Base-by-base conservation (phyloP, 2,888 invertebrate species). In the Meteorus colon region DNA sequence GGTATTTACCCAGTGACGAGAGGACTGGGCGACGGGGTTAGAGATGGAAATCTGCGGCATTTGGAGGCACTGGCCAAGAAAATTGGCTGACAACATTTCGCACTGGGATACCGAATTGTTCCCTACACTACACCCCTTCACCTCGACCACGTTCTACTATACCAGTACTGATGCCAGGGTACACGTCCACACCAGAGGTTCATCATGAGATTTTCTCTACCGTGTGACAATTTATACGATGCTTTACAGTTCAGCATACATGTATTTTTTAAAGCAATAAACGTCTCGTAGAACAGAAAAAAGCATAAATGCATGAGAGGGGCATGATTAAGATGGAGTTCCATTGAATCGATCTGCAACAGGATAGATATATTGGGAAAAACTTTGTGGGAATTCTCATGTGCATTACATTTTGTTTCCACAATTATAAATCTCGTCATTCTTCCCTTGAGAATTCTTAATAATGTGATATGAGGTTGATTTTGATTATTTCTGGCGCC, bases 11-110 rank as follows among this genome's bases (percentile, higher is more conserved):
- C 83, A 80, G 74, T 79, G 77, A 80, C 79, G 78, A 73, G 74
- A 81, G 82, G 81, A 81, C 82, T 82, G 41, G 76, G 76, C 72
- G 79, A 79, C 82, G 79, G 84, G 81, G 81, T 87, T 34, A 87
- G 89, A 55, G 55, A 89, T 89, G 89, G 88, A 89, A 89, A 89
- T 89, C 89, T 87, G 85, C 85, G 84, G 88, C 87, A 87, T 89
- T 89, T 89, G 86, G 88, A 88, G 84, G 89, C 89, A 89, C 88
- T 89, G 89, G 89, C 89, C 89, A 89, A 89, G 89, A 89, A 89
- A 89, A 89, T 89, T 89, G 89, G 85, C 89, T 89, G 89, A 89
- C 89, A 89, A 89, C 89, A 86, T 88, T 41, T 89, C 88, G 86
- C 87, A 79, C 82, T 77, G 83, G 82, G 82, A 81, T 80, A 76